Evolutionary conservation across 2,888 invertebrate species (phyloP).

Genomic region (Philaethria dido): DNA sequence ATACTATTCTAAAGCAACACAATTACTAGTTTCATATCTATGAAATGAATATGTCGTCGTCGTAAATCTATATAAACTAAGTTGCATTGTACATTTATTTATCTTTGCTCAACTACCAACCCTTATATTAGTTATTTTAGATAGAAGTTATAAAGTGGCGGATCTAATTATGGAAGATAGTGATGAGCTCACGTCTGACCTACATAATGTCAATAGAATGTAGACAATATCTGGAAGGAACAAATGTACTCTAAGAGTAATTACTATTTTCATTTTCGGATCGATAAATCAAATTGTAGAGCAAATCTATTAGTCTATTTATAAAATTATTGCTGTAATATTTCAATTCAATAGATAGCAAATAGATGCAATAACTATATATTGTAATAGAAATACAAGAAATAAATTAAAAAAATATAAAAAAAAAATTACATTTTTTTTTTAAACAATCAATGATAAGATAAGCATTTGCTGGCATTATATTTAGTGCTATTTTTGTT

Average conservation of each 20-base stretch:
- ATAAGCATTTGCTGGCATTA: too few species aligned
- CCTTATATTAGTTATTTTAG: conserved; percentile 15
- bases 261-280: not conserved
- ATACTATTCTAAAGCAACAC: too few species aligned
- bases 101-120: not conserved
- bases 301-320: too few species aligned
- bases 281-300: not conserved
- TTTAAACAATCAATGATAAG: too few species aligned
- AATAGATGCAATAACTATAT: too few species aligned
- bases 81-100: not conserved
- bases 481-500: too few species aligned
- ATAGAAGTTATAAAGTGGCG: not conserved
- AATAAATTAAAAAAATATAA: too few species aligned
- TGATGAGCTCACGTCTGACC: conserved; percentile 19
- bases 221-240: conserved; percentile 10
- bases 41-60: not conserved
- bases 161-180: conserved; percentile 24
- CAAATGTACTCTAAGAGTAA: not conserved
- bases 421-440: too few species aligned
- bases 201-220: conserved; percentile 15
- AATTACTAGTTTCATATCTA: not conserved
- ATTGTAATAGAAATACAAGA: too few species aligned
- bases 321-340: too few species aligned
- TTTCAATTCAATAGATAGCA: too few species aligned
- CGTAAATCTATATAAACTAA: not conserved